A percentile compares a stretch with the other conserved stretches of the same genome.
Conservation (phyloP, 2,888 invertebrate species). For the Pyralis farinalis region DNA sequence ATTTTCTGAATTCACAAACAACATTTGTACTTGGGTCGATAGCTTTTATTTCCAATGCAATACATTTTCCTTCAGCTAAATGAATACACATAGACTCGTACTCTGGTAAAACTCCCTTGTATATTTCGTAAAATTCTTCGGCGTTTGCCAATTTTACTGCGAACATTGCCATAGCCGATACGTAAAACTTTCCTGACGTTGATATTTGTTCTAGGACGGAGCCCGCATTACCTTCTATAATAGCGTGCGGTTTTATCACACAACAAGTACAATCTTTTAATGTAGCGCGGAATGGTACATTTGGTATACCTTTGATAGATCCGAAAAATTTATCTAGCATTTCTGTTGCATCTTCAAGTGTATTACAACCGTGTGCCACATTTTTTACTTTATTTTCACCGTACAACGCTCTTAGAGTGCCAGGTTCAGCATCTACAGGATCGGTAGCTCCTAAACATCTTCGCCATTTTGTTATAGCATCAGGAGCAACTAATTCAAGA, state of each 20-base stretch:
- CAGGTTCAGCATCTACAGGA: slow-evolving; percentile 81
- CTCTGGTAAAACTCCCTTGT: slow-evolving; percentile 91
- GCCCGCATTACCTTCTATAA: slow-evolving; percentile 88
- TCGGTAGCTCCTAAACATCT: slow-evolving; percentile 84
- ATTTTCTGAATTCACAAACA: slow-evolving; percentile 87
- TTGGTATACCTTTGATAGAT: slow-evolving; percentile 44
- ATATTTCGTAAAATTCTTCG: slow-evolving; percentile 95
- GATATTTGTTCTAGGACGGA: slow-evolving; percentile 87
- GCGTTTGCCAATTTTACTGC: slow-evolving; percentile 88
- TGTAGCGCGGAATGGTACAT: slow-evolving; percentile 73
- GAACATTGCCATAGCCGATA: slow-evolving; percentile 91
- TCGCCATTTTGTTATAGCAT: slow-evolving; percentile 84
- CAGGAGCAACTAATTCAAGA: slow-evolving; percentile 86
- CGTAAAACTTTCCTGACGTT: slow-evolving; percentile 84
- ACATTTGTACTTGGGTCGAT: slow-evolving; percentile 72
- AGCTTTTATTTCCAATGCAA: slow-evolving; percentile 90
- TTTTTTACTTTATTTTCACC: slow-evolving; percentile 85
- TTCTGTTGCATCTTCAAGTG: slow-evolving; percentile 74
- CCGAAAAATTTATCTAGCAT: slow-evolving; percentile 61
- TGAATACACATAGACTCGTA: slow-evolving; percentile 90
- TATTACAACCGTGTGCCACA: slow-evolving; percentile 86
- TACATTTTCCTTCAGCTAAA: slow-evolving; percentile 90
- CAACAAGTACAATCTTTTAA: slow-evolving; percentile 87
- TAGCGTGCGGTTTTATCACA: slow-evolving; percentile 93
- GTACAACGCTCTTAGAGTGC: slow-evolving; percentile 82